phyloP scores from a whole-genome alignment of 2,797 vertebrate species.

The Urosaurus nigricauda region DNA sequence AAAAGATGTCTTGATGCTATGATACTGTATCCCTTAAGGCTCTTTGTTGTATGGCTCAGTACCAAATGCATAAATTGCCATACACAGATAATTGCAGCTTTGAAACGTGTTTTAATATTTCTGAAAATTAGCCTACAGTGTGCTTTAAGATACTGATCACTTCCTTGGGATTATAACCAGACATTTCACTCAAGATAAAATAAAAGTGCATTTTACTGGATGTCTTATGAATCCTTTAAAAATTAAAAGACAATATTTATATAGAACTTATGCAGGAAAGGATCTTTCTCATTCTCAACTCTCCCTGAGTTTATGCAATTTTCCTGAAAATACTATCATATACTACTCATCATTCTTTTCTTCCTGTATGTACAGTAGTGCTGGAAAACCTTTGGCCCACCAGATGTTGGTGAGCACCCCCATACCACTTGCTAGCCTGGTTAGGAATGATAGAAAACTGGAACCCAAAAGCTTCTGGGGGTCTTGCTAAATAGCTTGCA shows the following conservation, averaged over 20 bases:
- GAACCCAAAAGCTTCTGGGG: neutral
- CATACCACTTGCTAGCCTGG: neutral
- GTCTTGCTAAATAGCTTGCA: neutral
- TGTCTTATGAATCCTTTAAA: neutral
- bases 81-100: neutral
- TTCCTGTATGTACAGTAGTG: neutral
- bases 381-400: neutral
- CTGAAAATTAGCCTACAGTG: neutral
- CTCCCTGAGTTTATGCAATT: neutral
- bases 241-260: neutral
- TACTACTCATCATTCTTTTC: neutral
- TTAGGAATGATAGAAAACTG: neutral
- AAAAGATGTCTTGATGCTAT: neutral
- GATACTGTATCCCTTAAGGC: neutral
- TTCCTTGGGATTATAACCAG: neutral
- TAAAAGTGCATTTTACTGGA: neutral
- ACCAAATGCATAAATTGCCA: neutral
- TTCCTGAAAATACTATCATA: slow-evolving; percentile 7
- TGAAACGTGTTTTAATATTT: neutral
- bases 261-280: neutral
- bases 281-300: neutral
- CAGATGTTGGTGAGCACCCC: neutral
- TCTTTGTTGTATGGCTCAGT: neutral
- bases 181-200: neutral
- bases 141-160: neutral